These are phyloP conservation scores for Neolamprologus variostigma DNA, from an alignment of 2,113 vertebrate species.

Conservation along the genomic window DNA sequence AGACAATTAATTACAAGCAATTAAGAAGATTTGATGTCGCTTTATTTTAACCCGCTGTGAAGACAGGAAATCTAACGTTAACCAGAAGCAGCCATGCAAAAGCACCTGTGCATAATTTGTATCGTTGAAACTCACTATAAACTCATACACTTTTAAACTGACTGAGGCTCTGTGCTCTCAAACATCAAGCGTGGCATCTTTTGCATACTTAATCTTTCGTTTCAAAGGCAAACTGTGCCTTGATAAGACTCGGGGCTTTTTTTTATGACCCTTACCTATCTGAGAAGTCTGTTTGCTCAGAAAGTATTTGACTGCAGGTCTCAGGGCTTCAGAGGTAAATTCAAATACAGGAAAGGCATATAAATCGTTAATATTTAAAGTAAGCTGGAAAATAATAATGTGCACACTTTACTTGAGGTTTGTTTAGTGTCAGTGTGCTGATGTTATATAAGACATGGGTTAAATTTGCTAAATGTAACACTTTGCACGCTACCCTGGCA, in stretches of 20 bases:
- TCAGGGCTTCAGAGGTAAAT: neutral
- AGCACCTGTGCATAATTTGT: neutral
- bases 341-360: neutral
- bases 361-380: neutral
- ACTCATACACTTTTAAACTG: neutral
- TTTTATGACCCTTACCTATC: neutral
- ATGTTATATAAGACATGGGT: neutral
- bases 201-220: neutral
- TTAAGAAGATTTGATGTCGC: neutral
- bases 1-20: neutral
- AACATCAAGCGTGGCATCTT: neutral
- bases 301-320: conserved; percentile 25
- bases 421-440: neutral
- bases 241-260: neutral
- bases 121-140: neutral
- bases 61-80: neutral
- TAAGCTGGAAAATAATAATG: neutral
- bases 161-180: neutral
- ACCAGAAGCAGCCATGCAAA: neutral
- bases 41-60: neutral
- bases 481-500: neutral
- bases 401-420: neutral
- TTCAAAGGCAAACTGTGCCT: neutral
- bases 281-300: neutral
- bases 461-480: neutral